Base-by-base conservation (phyloP, 2,888 invertebrate species). In the Mythimna vitellina region DNA sequence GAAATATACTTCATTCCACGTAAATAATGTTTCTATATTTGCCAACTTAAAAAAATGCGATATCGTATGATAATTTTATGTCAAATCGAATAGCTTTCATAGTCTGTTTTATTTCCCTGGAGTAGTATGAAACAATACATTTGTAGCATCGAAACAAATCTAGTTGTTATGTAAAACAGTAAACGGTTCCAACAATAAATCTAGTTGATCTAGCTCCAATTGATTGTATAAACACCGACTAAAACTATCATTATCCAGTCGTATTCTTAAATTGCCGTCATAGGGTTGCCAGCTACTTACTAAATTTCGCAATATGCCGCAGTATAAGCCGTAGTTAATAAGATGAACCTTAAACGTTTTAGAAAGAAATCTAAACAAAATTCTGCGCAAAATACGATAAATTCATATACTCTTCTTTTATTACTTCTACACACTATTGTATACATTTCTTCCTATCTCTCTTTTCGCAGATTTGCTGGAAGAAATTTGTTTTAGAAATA, bases 211-310 rank as follows among this genome's bases (percentile, higher is more conserved):
- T 70, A 71, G 66, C 58, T 74, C 14, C 70, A 82, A 80, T 86
- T 82, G 73, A 81, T 84, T 76, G 69, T 71, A 75, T 73, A 75
- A 80, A 81, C 82, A 79, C 73, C 68, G 74, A 82, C 74, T 80
- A 78, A 75, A 79, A 81, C 83, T 78, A 78, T 76, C 72, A 80
- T 79, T 84, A 81, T 86, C 72, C 73, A 79, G 65, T 72, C 65
- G 58, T 68, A 72, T 73, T 73, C 77, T 83, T 81, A 70, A 83
- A 83, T 86, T 79, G 69, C 76, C 75, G 80, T 77, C 54, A 38
- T 73, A 83, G 84, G 88, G 85, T 35, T 86, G 87, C 22, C 75
- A 9, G 10, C 20, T 22, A 56, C 17, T 46, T 3, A 54, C 38
- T 22, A 12, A 17, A 38, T 62, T 62, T 49, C 2, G n/a, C n/a